Percentiles rank a stretch among this genome's conserved stretches.
These are phyloP conservation scores for Tapirus indicus DNA, from an alignment of 2,797 vertebrate genomes.

Conservation along the genomic window DNA sequence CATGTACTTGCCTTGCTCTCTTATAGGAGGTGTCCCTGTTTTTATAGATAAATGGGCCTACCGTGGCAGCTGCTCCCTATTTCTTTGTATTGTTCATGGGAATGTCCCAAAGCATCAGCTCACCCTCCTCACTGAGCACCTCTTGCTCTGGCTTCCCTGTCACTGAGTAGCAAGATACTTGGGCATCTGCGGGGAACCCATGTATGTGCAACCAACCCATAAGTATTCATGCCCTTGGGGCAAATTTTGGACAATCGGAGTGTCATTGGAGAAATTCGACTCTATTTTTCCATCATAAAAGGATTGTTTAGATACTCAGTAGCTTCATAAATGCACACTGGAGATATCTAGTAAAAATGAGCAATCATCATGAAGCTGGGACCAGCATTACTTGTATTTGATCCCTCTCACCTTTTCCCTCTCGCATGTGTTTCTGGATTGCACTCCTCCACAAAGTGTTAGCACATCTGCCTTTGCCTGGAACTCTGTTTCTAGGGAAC, in stretches of 20 bases:
- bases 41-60: neutral
- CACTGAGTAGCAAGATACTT: neutral
- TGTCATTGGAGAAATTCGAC: neutral
- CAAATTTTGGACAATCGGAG: neutral
- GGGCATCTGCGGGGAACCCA: neutral
- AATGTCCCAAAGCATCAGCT: neutral
- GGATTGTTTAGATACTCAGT: neutral
- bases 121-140: neutral
- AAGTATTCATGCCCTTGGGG: neutral
- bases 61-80: neutral
- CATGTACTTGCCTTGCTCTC: neutral
- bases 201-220: neutral
- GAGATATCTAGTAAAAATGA: neutral
- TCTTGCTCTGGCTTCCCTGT: neutral
- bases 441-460: neutral
- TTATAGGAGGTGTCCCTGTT: neutral
- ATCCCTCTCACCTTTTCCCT: neutral
- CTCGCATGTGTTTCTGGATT: neutral
- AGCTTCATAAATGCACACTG: neutral
- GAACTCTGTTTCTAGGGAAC: constrained; percentile 33
- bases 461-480: neutral
- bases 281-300: neutral
- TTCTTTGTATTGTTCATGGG: neutral
- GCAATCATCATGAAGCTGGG: neutral
- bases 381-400: neutral